A percentile compares a stretch with the other conserved stretches of the same genome.
Evolutionary conservation across 2,888 invertebrate species (phyloP).

Genomic region (Oxyscelio sp.): DNA sequence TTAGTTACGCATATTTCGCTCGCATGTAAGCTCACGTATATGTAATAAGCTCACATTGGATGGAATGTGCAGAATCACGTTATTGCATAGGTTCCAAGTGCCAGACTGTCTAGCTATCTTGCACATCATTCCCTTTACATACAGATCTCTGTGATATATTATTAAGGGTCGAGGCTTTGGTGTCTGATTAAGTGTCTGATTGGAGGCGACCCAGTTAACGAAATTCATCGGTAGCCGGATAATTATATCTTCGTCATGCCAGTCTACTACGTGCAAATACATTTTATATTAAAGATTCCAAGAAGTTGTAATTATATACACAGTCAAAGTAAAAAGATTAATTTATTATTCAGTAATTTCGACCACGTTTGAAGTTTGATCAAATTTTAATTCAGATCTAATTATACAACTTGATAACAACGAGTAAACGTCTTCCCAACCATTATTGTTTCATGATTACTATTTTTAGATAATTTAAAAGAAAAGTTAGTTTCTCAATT

Average conservation of each 20-base stretch:
- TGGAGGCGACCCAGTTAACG: constrained; percentile 74
- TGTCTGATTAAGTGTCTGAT: constrained; percentile 81
- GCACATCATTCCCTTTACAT: constrained; percentile 66
- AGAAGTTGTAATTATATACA: no score
- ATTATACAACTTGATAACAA: no score
- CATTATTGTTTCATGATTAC: no score
- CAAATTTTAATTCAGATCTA: no score
- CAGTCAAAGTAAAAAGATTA: no score
- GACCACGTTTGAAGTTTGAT: no score
- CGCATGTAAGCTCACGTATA: constrained; percentile 62
- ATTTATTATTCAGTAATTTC: no score
- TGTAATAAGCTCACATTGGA: constrained; percentile 69
- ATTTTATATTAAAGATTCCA: constrained; percentile 21
- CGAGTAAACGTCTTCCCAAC: no score
- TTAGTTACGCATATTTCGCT: constrained; percentile 67
- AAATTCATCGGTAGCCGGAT: constrained; percentile 74
- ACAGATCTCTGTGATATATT: constrained; percentile 74
- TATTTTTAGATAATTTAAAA: no score
- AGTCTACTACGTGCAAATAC: constrained; percentile 32
- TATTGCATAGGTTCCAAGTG: constrained; percentile 73
- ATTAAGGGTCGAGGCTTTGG: constrained; percentile 73
- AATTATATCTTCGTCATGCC: constrained; percentile 63
- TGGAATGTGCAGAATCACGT: constrained; percentile 69
- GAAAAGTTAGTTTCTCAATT: no score
- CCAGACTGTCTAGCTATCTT: constrained; percentile 73